These are phyloP conservation scores for Lymantria monacha DNA, from an alignment of 2,888 invertebrate species.

Conservation along the genomic window DNA sequence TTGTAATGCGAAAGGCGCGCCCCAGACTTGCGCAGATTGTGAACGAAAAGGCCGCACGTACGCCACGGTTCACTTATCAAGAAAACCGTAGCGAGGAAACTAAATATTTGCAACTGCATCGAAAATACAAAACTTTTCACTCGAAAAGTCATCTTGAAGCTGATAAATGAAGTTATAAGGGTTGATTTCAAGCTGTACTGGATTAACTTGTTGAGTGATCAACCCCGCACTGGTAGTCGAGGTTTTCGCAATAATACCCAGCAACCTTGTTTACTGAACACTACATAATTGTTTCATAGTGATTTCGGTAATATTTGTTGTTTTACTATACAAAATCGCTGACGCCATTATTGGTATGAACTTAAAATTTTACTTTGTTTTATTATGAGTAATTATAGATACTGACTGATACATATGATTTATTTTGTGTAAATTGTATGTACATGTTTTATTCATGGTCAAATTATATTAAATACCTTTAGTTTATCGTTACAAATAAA, in stretches of 20 bases:
- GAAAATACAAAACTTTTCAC: conserved; percentile 67
- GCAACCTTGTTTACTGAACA: conserved; percentile 64
- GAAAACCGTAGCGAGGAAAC: conserved; percentile 64
- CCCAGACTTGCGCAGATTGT: conserved; percentile 48
- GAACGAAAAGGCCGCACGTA: conserved; percentile 61
- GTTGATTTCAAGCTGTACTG: conserved; percentile 60
- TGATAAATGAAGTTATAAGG: conserved; percentile 44
- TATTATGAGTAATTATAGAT: no score
- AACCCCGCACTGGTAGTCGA: conserved; percentile 35
- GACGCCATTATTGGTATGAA: no score
- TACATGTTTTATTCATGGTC: no score
- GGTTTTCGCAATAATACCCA: conserved; percentile 61
- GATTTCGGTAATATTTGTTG: conserved; percentile 66
- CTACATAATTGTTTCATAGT: conserved; percentile 62
- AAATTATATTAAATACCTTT: no score
- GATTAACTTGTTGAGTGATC: conserved; percentile 62
- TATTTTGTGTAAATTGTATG: no score
- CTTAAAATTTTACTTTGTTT: no score
- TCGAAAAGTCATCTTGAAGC: conserved; percentile 65
- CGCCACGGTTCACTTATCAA: conserved; percentile 47
- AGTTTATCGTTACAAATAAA: background rate
- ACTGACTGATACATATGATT: no score
- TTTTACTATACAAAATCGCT: conserved; percentile 11
- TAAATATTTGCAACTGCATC: conserved; percentile 70
- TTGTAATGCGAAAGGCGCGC: conserved; percentile 52